These are phyloP conservation scores for Euura lappo DNA, from an alignment of 1,140 invertebrate genomes.

Conservation along the genomic window DNA sequence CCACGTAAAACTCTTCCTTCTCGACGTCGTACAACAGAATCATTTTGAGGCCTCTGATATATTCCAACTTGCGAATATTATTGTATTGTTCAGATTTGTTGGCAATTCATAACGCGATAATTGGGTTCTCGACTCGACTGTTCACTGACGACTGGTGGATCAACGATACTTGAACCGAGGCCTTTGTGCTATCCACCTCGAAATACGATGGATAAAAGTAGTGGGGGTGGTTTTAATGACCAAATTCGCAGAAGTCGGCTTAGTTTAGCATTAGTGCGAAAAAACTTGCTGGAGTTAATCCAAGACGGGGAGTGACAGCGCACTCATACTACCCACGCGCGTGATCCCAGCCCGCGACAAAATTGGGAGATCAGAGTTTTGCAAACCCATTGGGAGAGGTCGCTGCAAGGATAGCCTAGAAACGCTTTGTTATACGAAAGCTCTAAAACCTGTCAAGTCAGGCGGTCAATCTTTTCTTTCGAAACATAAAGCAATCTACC, in stretches of 20 bases:
- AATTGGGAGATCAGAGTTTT: background rate
- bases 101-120: no score
- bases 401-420: background rate
- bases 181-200: no score
- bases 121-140: no score
- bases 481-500: no score
- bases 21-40: slow-evolving; percentile 11
- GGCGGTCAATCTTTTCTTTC: no score
- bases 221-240: no score
- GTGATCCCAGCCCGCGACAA: background rate
- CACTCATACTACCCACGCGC: background rate
- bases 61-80: no score
- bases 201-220: no score
- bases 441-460: background rate
- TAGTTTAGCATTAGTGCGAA: background rate
- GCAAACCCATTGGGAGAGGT: background rate
- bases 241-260: no score
- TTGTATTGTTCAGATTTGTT: no score
- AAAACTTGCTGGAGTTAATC: background rate
- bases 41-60: background rate
- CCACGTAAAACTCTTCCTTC: slow-evolving; percentile 7
- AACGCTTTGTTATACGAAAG: background rate
- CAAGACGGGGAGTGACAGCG: background rate
- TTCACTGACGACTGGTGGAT: no score
- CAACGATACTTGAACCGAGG: no score